These are phyloP conservation scores for Porites divaricata DNA, from an alignment of 92 coral and sea anemone species.

Conservation along the genomic window DNA sequence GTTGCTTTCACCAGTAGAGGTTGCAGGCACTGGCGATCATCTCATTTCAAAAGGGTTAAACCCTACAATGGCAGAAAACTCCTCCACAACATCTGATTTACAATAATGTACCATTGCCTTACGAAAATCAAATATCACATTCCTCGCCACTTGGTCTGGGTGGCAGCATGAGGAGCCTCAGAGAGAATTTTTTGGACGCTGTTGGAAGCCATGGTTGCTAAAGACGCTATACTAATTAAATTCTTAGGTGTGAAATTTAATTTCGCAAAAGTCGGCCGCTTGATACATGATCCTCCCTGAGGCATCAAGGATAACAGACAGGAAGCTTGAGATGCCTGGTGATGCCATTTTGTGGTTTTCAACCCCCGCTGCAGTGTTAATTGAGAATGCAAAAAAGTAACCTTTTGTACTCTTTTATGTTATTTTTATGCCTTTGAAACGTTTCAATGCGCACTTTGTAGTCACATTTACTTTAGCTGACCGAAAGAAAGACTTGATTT, in stretches of 20 bases:
- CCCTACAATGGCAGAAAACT: no score
- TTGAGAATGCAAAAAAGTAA: no score
- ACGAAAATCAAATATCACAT: no score
- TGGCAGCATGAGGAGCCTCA: conserved; percentile 18
- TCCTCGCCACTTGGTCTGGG: no score
- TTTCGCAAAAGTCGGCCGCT: background rate
- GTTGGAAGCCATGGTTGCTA: conserved; percentile 17
- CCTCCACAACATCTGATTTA: no score
- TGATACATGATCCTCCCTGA: background rate
- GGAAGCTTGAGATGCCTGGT: background rate
- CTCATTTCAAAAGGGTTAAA: no score
- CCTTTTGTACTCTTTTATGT: no score
- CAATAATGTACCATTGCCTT: no score
- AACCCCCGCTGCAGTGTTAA: background rate
- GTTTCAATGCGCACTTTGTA: background rate
- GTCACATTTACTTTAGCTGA: background rate
- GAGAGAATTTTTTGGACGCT: conserved; percentile 6
- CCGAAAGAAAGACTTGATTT: background rate
- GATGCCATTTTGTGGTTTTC: conserved; percentile 2
- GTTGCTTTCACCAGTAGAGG: no score
- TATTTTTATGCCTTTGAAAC: background rate
- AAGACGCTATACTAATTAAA: background rate
- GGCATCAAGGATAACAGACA: background rate
- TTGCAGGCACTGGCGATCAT: no score
- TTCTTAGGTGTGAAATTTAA: background rate